Conservation (phyloP, 2,797 vertebrate species). For the Sebastiscus tertius region DNA sequence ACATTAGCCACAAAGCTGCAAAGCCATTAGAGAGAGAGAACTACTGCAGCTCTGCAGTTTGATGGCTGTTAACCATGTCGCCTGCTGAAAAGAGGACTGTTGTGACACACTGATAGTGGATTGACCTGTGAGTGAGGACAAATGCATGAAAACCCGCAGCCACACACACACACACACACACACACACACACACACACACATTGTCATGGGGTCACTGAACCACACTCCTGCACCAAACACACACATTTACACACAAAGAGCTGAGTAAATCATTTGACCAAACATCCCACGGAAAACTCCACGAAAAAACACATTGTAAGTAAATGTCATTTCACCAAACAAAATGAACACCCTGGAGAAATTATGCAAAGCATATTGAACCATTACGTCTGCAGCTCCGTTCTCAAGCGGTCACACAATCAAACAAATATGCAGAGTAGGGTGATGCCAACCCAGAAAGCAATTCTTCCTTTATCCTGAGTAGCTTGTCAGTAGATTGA, state of each 20-base stretch:
- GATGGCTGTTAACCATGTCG: slow-evolving; percentile 40
- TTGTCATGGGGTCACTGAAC: neutral
- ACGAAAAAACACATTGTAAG: neutral
- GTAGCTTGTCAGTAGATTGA: slow-evolving; percentile 66
- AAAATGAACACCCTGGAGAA: slow-evolving; percentile 20
- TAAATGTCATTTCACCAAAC: slow-evolving; percentile 24
- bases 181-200: neutral
- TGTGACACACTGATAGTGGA: slow-evolving; percentile 41
- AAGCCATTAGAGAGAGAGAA: slow-evolving; percentile 54
- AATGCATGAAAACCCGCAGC: slow-evolving; percentile 11
- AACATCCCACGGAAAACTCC: slow-evolving; percentile 21
- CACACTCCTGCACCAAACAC: neutral
- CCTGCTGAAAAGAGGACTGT: slow-evolving; percentile 12
- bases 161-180: neutral
- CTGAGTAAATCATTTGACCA: neutral
- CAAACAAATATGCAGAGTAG: slow-evolving; percentile 37
- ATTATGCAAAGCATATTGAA: slow-evolving; percentile 32
- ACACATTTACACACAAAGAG: neutral
- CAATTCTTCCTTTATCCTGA: slow-evolving; percentile 42
- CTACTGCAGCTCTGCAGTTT: slow-evolving; percentile 47
- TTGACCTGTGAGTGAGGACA: slow-evolving; percentile 24
- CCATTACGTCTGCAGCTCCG: neutral
- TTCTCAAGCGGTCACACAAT: slow-evolving; percentile 30
- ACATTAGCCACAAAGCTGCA: slow-evolving; percentile 53
- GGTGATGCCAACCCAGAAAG: slow-evolving; percentile 40